Evolutionary conservation across 2,797 vertebrate species (phyloP).

Genomic region (Psittacula echo): DNA sequence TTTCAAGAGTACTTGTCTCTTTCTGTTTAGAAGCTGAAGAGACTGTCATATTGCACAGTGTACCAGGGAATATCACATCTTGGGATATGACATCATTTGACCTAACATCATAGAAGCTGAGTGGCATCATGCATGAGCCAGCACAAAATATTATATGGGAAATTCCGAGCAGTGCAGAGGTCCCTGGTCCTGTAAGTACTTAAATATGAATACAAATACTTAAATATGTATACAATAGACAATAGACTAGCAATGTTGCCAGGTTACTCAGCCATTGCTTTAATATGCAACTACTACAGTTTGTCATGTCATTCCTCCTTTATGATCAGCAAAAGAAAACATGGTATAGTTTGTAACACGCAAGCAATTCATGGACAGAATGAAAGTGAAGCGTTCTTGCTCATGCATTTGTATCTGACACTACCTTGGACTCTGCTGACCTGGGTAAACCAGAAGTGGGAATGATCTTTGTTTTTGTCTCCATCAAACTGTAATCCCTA

Average conservation of each 20-base stretch:
- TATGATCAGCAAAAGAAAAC: background rate
- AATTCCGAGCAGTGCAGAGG: background rate
- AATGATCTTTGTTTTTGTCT: background rate
- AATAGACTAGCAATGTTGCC: background rate
- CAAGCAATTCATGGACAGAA: background rate
- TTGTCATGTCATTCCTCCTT: background rate
- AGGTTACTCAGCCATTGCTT: background rate
- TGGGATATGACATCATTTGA: background rate
- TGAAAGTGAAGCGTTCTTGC: background rate
- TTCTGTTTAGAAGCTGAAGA: constrained; percentile 22
- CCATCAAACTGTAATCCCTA: background rate
- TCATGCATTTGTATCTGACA: background rate
- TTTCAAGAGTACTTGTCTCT: constrained; percentile 3
- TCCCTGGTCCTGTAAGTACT: background rate
- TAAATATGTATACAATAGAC: background rate
- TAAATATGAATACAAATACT: background rate
- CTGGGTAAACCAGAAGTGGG: background rate
- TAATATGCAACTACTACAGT: background rate
- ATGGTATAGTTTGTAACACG: background rate
- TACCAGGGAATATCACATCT: background rate
- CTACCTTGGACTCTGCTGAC: background rate
- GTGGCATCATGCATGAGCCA: background rate
- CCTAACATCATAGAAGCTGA: background rate
- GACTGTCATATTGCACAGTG: background rate
- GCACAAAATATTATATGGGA: background rate